phyloP scores from a whole-genome alignment of 2,113 vertebrate genomes.

The Cranoglanis bouderius region DNA sequence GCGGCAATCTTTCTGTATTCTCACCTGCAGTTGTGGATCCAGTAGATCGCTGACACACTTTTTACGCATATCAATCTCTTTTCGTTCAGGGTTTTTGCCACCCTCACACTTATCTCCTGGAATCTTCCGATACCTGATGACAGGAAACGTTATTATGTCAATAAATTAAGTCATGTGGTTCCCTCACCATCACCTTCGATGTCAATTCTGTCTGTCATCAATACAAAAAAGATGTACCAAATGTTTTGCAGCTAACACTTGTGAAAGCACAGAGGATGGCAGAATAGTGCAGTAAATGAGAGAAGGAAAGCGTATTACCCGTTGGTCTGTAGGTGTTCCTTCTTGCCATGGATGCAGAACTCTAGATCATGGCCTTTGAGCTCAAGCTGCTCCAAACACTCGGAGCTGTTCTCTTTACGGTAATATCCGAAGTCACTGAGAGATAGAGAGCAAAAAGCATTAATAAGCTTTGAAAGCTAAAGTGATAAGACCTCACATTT shows the following conservation, averaged over 20 bases:
- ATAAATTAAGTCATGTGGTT: neutral
- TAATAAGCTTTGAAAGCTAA: neutral
- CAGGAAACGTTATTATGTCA: neutral
- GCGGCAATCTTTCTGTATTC: neutral
- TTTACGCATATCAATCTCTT: conserved; percentile 81
- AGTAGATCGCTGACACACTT: conserved; percentile 82
- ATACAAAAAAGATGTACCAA: neutral
- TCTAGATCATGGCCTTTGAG: conserved; percentile 83
- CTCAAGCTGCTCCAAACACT: conserved; percentile 87
- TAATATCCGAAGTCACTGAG: conserved; percentile 91
- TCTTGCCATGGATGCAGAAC: conserved; percentile 84
- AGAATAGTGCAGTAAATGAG: neutral
- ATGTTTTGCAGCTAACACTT: neutral
- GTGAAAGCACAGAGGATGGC: neutral
- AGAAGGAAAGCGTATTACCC: conserved; percentile 71
- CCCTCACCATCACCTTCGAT: neutral
- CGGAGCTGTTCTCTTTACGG: conserved; percentile 83
- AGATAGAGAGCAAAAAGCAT: neutral
- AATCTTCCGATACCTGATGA: conserved; percentile 87
- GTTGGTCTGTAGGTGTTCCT: conserved; percentile 83
- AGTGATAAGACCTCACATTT: neutral
- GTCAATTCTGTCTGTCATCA: neutral
- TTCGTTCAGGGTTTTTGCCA: conserved; percentile 78
- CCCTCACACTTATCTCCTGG: conserved; percentile 87
- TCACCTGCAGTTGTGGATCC: conserved; percentile 66